A percentile compares a stretch with the other conserved stretches of the same genome.
Evolutionary conservation across 2,797 vertebrate species (phyloP).

Genomic region (Clarias platycephalus): DNA sequence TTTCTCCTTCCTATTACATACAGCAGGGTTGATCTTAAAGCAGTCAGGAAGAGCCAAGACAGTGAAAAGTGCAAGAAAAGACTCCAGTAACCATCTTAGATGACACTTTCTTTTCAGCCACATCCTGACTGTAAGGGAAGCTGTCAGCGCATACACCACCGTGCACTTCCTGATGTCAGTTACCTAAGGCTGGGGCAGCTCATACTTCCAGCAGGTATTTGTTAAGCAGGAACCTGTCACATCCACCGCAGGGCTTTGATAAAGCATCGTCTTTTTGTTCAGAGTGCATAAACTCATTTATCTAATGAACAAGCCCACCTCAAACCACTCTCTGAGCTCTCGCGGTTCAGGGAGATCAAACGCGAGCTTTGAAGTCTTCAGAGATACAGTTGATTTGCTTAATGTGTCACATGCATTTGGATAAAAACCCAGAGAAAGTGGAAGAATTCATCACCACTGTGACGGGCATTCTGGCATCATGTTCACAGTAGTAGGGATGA

Average conservation of each 20-base stretch:
- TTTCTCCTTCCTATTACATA: background rate
- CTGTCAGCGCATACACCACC: constrained; percentile 5
- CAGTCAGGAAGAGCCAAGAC: constrained; percentile 14
- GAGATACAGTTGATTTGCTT: constrained; percentile 15
- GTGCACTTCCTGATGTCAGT: constrained; percentile 9
- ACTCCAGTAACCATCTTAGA: constrained; percentile 17
- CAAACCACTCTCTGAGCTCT: constrained; percentile 8
- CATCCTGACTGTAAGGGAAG: constrained; percentile 27
- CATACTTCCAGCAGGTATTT: constrained; percentile 5
- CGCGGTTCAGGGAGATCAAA: constrained; percentile 24
- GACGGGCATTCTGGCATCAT: background rate
- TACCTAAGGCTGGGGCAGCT: background rate
- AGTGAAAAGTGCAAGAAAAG: constrained; percentile 21
- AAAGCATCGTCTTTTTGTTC: constrained; percentile 15
- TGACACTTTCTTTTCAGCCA: constrained; percentile 15
- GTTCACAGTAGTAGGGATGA: background rate
- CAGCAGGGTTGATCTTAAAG: constrained; percentile 18
- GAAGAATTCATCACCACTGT: background rate
- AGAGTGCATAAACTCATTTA: constrained; percentile 37
- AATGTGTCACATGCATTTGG: constrained; percentile 7
- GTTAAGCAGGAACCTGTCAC: constrained; percentile 25
- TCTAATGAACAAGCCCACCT: constrained; percentile 30
- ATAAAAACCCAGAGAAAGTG: background rate
- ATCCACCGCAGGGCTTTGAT: constrained; percentile 18
- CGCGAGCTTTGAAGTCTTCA: constrained; percentile 17